These are phyloP conservation scores for Acyrthosiphon pisum DNA, from an alignment of 1,140 invertebrate species.

Conservation along the genomic window DNA sequence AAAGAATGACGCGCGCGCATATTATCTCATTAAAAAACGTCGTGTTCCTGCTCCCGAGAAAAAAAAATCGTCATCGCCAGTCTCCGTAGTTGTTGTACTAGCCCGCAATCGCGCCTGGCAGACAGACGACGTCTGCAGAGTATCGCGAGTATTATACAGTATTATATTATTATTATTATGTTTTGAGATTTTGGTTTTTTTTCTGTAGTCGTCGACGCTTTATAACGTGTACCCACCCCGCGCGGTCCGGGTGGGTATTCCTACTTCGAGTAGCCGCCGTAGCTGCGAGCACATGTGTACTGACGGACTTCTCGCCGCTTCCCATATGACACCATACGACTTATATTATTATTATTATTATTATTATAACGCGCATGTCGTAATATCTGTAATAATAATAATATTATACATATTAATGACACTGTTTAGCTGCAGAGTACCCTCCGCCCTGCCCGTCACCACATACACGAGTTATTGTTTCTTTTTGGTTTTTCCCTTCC, in stretches of 20 bases:
- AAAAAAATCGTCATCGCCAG: background rate
- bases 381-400: background rate
- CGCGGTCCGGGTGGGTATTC: background rate
- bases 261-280: background rate
- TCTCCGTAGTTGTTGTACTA: background rate
- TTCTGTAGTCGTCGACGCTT: background rate
- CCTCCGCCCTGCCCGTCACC: background rate
- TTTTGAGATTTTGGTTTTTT: background rate
- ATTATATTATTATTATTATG: background rate
- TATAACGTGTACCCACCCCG: background rate
- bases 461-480: background rate
- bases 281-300: background rate
- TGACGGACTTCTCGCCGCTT: background rate
- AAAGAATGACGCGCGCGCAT: background rate
- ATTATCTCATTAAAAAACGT: constrained; percentile 9
- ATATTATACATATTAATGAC: background rate
- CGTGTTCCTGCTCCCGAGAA: background rate
- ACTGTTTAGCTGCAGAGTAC: background rate
- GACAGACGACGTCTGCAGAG: constrained; percentile 7
- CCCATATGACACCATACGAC: background rate
- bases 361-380: background rate
- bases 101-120: background rate
- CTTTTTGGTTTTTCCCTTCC: background rate
- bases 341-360: background rate
- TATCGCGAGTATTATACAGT: background rate